Evolutionary conservation across 2,113 vertebrate species (phyloP).

Genomic region (Crotalus tigris): DNA sequence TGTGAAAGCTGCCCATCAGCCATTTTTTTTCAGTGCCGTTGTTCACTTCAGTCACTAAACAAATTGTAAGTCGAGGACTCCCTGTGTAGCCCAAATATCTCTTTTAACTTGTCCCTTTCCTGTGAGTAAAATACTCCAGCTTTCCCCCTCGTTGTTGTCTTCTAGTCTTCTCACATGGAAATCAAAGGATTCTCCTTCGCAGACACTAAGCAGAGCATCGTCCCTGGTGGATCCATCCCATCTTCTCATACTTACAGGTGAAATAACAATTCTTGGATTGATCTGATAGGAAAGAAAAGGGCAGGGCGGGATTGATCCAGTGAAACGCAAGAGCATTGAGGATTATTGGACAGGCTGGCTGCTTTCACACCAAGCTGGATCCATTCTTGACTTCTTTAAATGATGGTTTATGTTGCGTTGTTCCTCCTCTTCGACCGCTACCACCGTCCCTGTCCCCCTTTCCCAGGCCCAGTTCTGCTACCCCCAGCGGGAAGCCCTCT

Average conservation of each 20-base stretch:
- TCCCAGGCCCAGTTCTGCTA: slow-evolving; percentile 92
- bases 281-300: fast-evolving
- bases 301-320: too few relatives aligned
- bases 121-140: background rate
- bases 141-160: background rate
- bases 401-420: too few relatives aligned
- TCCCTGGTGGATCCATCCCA: slow-evolving; percentile 74
- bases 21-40: too few relatives aligned
- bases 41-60: too few relatives aligned
- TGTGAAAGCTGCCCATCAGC: too few relatives aligned
- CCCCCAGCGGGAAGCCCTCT: slow-evolving; percentile 91
- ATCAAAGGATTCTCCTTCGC: slow-evolving; percentile 96
- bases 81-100: background rate
- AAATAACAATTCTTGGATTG: background rate
- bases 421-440: background rate
- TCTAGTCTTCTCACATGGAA: slow-evolving; percentile 90
- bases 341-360: background rate
- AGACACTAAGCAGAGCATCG: slow-evolving; percentile 87
- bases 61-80: too few relatives aligned
- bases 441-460: background rate
- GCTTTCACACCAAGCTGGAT: background rate
- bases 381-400: background rate
- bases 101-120: background rate
- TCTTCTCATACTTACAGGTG: slow-evolving; percentile 86
- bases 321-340: background rate